Evolutionary conservation across 2,888 invertebrate species (phyloP).

Genomic region (Agrotis clavis): DNA sequence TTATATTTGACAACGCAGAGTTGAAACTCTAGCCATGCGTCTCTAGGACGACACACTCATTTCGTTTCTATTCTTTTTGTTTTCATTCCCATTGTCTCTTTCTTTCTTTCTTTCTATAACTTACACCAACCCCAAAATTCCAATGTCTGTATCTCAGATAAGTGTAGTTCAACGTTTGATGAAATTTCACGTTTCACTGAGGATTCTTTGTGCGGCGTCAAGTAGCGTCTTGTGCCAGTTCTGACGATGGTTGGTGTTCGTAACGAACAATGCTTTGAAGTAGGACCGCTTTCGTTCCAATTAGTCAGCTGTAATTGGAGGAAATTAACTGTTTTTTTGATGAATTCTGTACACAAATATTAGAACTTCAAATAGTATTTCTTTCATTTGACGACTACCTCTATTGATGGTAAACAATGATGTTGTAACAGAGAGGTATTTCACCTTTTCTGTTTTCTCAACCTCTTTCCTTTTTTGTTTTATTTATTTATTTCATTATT

Average conservation of each 20-base stretch:
- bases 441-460: too few relatives aligned
- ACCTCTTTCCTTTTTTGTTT: too few relatives aligned
- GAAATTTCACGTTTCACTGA: conserved; percentile 65
- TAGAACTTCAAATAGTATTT: too few relatives aligned
- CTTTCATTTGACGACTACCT: too few relatives aligned
- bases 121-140: background rate
- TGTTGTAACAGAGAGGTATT: too few relatives aligned
- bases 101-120: background rate
- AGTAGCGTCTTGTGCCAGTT: conserved; percentile 54
- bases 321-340: conserved; percentile 20
- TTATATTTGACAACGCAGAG: too few relatives aligned
- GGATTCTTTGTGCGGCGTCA: conserved; percentile 59
- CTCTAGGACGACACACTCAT: too few relatives aligned
- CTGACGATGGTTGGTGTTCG: conserved; percentile 30
- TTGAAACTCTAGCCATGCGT: too few relatives aligned
- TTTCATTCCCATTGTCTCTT: background rate
- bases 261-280: conserved; percentile 49
- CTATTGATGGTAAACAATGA: too few relatives aligned
- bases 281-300: conserved; percentile 31
- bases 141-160: conserved; percentile 40
- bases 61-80: too few relatives aligned
- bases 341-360: too few relatives aligned
- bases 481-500: too few relatives aligned
- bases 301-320: conserved; percentile 38
- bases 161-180: conserved; percentile 60